Conservation (phyloP, 35 echinoderm and acorn worm species). For the Chiridota heheva region DNA sequence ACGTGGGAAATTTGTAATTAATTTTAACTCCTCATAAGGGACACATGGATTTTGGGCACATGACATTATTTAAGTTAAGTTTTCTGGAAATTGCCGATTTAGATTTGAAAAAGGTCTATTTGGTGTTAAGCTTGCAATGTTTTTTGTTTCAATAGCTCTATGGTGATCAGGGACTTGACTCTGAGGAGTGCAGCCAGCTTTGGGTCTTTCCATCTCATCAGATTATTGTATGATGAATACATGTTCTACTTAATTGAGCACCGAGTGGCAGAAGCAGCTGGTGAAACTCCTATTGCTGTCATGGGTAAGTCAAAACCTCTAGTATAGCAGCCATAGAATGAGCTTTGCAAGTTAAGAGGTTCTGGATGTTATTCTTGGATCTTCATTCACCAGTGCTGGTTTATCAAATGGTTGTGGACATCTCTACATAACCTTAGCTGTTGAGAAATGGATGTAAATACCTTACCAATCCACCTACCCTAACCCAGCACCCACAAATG, state of each 20-base stretch:
- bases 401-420: no score
- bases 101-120: neutral
- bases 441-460: no score
- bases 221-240: slow-evolving; percentile 95
- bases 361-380: no score
- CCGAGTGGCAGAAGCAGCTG: slow-evolving; percentile 89
- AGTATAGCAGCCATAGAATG: neutral
- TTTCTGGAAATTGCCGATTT: neutral
- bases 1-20: neutral
- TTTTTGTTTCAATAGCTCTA: slow-evolving; percentile 71
- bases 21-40: neutral
- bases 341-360: no score
- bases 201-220: slow-evolving; percentile 97
- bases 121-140: neutral
- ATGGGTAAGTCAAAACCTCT: slow-evolving; percentile 86
- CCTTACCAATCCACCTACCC: no score
- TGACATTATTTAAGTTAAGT: neutral
- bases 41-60: neutral
- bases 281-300: slow-evolving; percentile 98
- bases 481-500: no score
- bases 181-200: slow-evolving; percentile 99
- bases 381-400: no score
- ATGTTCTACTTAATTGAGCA: slow-evolving; percentile 99
- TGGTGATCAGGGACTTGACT: slow-evolving; percentile 99
- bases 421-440: no score